Base-by-base conservation (phyloP, 2,888 invertebrate species). In the Eueremaeus valkanovi region DNA sequence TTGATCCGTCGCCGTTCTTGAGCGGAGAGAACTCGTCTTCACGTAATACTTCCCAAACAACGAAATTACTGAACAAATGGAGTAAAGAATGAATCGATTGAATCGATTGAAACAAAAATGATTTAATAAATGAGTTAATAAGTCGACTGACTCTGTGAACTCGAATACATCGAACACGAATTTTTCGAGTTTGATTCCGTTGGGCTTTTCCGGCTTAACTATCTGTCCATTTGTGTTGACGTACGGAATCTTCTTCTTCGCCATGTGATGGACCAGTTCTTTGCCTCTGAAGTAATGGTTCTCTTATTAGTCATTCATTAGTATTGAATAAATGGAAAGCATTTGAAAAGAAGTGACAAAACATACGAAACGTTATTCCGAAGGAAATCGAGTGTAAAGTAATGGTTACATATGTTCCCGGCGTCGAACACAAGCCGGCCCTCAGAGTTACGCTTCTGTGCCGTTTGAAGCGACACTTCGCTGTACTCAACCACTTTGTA, bases 81-180 rank as follows among this genome's bases (percentile, higher is more conserved):
- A 29, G 61, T 24, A 42, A 27, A 45, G 13, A 31, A 73, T 21
- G 5, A 55, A n/a, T n/a, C n/a, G n/a, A n/a, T n/a, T 29, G 6
- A 16, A 72, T 6, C n/a, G n/a, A n/a, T 51, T 51, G n/a, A 24
- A 76, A 36, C 29, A 31, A 75, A 29, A 33, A 51, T 78, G 18
- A 78, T 2, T 49, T 55, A 29, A 6, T 24, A 11, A 13, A 24
- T 21, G 11, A 27, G 27, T 58, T 13, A 21, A 49, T 33, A 61
- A 42, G 45, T 11, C 11, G 68, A 83, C 85, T 82, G 82, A 87
- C 86, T 92, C 89, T 0, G 96, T 89, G 84, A 93, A 95, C 81
- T 92, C 92, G 82, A 99, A 99, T 0, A 98, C 96, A 84, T 99
- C 99, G 83, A 99, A 99, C 13, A 99, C 92, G 83, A 99, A 99